A percentile compares a stretch with the other conserved stretches of the same genome.
Evolutionary conservation across 2,888 invertebrate genomes (phyloP).

Genomic region (Ormia ochracea): DNA sequence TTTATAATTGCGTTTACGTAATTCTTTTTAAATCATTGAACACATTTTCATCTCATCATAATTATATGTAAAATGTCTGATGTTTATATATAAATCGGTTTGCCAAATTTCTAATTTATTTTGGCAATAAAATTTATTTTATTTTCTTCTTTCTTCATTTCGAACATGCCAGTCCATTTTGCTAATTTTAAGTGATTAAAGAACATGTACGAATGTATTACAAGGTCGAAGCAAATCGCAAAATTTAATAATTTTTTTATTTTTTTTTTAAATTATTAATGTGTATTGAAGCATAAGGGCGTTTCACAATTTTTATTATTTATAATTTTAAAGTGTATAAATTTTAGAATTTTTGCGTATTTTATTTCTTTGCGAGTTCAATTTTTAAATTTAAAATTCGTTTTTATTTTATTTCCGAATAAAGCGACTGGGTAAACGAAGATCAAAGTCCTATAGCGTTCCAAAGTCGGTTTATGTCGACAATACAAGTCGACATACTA

Average conservation of each 20-base stretch:
- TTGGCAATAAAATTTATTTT: conserved; percentile 13
- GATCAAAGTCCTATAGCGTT: no score
- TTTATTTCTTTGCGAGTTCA: no score
- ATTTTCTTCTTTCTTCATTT: neutral
- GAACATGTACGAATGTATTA: conserved; percentile 23
- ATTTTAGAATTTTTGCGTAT: neutral
- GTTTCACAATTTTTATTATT: neutral
- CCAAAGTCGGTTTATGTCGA: no score
- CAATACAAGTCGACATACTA: no score
- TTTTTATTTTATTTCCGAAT: no score
- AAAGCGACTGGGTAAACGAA: no score
- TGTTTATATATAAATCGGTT: conserved; percentile 20
- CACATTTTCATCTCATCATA: neutral
- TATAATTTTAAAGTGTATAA: neutral
- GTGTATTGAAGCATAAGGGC: neutral
- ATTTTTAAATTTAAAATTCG: no score
- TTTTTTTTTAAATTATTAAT: neutral
- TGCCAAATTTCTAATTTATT: conserved; percentile 28
- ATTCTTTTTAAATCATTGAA: neutral
- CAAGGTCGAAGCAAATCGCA: conserved; percentile 46
- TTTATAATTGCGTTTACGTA: conserved; percentile 11
- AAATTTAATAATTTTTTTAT: neutral
- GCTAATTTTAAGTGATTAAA: conserved; percentile 1
- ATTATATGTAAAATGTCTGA: neutral
- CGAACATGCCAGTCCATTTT: no score